Evolutionary conservation across 2,113 vertebrate genomes (phyloP), one percentile per base, ranked within the genome.

Genomic region (Rhinopomastus cyanomelas): DNA sequence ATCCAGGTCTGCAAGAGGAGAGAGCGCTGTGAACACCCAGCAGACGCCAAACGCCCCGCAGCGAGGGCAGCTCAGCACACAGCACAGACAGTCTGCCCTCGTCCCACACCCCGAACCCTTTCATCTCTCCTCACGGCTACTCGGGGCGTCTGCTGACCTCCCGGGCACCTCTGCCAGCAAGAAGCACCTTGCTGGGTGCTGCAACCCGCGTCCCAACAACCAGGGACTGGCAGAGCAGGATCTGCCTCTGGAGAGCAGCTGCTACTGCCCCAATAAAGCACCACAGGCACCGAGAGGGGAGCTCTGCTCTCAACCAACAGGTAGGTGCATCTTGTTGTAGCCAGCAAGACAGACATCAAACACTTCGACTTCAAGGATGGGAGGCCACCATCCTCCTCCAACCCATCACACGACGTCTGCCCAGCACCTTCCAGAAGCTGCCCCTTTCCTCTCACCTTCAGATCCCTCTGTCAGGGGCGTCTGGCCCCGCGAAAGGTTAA

Each of bases 401-500:
- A 7, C 20, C 30, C 9, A 1, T 44, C 76, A 25, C 60, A 23
- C 10, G 1, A 2, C 26, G 0, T 0, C 65, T 16, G 18, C 22
- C 55, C n/a, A 16, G 48, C 52, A 37, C 27, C 39, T 53, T 15
- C 30, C 48, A 88, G 39, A 49, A 83, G 26, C 19, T 64, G 39
- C 59, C 80, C 25, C 2, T 19, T 71, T 60, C 56, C 37, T 46
- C 96, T 97, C 95, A 98, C 99, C 99, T 97, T 99, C 99, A 25
- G 99, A 99, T 56, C 98, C 99, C 92, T 99, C 99, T 6, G 99
- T 99, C 76, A 99, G 97, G 11, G 99, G 98, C 1, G 98, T 99
- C 75, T 99, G 98, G 36, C 99, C 99, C 36, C 99, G 97, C 2
- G 99, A 99, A 20, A 99, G 97, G 91, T 99, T 99, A 94, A 99